Conservation (phyloP, 2,113 vertebrate genomes). For the Sceloporus tristichus region DNA sequence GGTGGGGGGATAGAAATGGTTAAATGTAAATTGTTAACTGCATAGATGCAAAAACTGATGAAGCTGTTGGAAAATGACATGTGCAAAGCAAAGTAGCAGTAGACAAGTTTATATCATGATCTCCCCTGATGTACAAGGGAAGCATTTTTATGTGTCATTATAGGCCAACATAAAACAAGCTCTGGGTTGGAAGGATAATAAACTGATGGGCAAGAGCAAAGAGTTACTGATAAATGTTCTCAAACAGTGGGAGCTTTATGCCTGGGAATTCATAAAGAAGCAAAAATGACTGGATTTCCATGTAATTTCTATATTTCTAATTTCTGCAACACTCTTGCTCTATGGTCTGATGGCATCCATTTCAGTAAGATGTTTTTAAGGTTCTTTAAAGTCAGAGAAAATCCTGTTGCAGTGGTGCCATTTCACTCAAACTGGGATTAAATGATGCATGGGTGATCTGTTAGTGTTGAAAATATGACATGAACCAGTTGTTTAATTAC, state of each 20-base stretch:
- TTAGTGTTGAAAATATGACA: not conserved
- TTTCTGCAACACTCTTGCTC: not conserved
- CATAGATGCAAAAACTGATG: conserved; percentile 16
- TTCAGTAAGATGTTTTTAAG: not conserved
- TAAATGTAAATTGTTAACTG: not conserved
- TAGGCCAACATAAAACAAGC: conserved; percentile 45
- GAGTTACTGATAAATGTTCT: conserved; percentile 31
- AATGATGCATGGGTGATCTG: not conserved
- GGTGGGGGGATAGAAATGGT: conserved; percentile 5
- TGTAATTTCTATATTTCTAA: not conserved
- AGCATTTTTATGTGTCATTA: conserved; percentile 43
- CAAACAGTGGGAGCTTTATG: conserved; percentile 19
- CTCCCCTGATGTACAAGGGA: not conserved
- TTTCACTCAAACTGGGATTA: not conserved
- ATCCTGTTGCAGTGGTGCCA: not conserved
- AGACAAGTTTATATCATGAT: conserved; percentile 22
- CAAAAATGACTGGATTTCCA: not conserved
- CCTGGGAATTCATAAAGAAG: not conserved
- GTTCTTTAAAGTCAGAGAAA: not conserved
- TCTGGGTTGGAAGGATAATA: conserved; percentile 35
- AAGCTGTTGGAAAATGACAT: not conserved
- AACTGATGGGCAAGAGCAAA: conserved; percentile 27
- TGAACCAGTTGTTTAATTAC: not conserved
- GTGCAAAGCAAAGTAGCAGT: not conserved
- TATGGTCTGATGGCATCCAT: not conserved